phyloP scores from a whole-genome alignment of 2,888 invertebrate species.

The Platynereis dumerilii region DNA sequence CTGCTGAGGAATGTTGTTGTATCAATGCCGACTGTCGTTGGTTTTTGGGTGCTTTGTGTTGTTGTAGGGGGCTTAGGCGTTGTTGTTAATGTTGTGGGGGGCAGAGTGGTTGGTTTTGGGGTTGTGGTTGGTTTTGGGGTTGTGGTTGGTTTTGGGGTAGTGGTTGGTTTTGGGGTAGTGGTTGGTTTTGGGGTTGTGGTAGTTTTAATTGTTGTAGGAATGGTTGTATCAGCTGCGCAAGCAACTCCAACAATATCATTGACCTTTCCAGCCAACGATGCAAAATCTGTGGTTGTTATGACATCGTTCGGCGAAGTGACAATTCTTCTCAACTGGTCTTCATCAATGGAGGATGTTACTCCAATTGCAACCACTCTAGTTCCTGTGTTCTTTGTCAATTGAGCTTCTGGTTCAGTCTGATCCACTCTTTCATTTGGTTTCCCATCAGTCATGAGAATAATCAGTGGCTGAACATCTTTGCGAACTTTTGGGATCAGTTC shows the following conservation, averaged over 20 bases:
- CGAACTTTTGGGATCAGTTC: neutral
- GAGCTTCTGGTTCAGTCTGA: neutral
- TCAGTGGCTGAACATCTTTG: neutral
- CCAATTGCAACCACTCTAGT: neutral
- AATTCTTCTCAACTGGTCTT: constrained; percentile 4
- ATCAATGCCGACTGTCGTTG: no score
- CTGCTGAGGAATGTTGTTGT: no score
- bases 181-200: no score
- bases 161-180: no score
- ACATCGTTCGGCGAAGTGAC: neutral
- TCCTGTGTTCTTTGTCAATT: neutral
- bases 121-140: no score
- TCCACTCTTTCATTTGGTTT: neutral
- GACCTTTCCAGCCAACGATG: neutral
- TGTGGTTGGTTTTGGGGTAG: no score
- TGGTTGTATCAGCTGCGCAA: neutral
- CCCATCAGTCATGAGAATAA: constrained; percentile 4
- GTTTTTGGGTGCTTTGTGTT: no score
- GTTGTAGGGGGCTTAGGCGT: no score
- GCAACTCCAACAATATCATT: neutral
- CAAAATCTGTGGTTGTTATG: neutral
- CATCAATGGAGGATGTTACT: neutral
- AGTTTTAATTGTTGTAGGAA: neutral
- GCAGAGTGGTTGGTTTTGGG: neutral
- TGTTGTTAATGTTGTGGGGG: no score